Evolutionary conservation across 2,888 invertebrate genomes (phyloP).

Genomic region (Boloria euphrosyne): DNA sequence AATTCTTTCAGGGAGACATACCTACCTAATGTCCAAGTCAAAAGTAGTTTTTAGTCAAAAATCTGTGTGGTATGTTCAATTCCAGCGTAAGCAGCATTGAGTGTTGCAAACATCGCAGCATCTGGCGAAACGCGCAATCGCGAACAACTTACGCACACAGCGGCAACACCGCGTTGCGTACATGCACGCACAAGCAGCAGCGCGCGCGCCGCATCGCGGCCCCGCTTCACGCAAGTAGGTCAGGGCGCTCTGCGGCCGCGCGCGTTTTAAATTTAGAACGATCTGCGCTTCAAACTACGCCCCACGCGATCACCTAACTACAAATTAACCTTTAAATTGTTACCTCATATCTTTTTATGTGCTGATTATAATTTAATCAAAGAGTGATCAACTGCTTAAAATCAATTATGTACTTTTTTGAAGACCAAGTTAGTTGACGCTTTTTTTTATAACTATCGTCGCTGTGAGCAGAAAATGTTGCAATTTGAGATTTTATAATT

Average conservation of each 20-base stretch:
- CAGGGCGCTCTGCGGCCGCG: slow-evolving; percentile 81
- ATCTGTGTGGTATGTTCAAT: slow-evolving; percentile 42
- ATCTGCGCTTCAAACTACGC: slow-evolving; percentile 78
- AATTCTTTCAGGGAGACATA: too few relatives aligned
- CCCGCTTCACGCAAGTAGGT: slow-evolving; percentile 78
- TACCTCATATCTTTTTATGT: slow-evolving; percentile 52
- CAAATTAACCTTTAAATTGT: slow-evolving; percentile 54
- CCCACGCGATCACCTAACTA: slow-evolving; percentile 71
- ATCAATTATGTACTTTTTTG: too few relatives aligned
- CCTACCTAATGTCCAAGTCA: neutral
- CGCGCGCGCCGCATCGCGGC: slow-evolving; percentile 80
- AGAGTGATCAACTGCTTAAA: neutral
- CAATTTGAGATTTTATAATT: neutral
- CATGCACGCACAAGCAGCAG: slow-evolving; percentile 61
- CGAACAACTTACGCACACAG: slow-evolving; percentile 72
- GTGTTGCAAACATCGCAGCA: slow-evolving; percentile 75
- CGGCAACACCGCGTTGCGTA: slow-evolving; percentile 54
- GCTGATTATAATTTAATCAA: slow-evolving; percentile 2
- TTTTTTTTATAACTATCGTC: slow-evolving; percentile 29
- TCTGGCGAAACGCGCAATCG: slow-evolving; percentile 78
- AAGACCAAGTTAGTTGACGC: slow-evolving; percentile 4
- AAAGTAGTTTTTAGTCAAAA: slow-evolving; percentile 14
- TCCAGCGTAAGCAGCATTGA: slow-evolving; percentile 53
- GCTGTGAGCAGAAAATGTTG: slow-evolving; percentile 31
- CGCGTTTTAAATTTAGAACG: slow-evolving; percentile 81